Evolutionary conservation across 1,140 invertebrate genomes (phyloP), one percentile per base, ranked within the genome.

Genomic region (Hormaphis cornu): DNA sequence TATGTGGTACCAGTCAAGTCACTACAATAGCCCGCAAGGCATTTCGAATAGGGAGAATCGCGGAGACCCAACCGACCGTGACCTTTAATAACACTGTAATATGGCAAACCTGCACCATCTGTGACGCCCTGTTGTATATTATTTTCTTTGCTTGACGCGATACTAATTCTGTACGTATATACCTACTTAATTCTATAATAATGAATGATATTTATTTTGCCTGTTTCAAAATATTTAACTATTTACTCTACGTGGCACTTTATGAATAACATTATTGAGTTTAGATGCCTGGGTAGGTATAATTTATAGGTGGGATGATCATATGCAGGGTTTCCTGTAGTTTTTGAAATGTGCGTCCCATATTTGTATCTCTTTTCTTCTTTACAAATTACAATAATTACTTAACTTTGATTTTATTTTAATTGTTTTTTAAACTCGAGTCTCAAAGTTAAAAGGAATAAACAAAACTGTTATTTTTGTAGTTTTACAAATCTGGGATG

Each of bases 61-160:
- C 44, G n/a, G 44, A 44, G 24, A 66, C 28, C 42, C 61, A 48
- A 30, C 42, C 35, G 61, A 66, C 61, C 61, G 61, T 66, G 61
- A 66, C 61, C 61, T 66, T 33, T 66, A 66, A 66, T 66, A n/a
- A n/a, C 44, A 24, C 44, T 35, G 42, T 66, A 26, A 40, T 58
- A 58, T n/a, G n/a, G 54, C 54, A 20, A 58, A 40, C 14, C 54
- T n/a, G n/a, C n/a, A 58, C 12, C 54, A n/a, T 37, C 20, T 58
- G 54, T 58, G 24, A 58, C 54, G 54, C 54, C 54, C 33, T 40
- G 54, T 40, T 35, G 54, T 20, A 18, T 58, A 12, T 22, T 56
- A 35, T 33, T 30, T 54, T 35, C 52, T 54, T 4, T 35, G 18
- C 12, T 14, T 35, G 26, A 33, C 20, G n/a, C n/a, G 24, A 53